Base-by-base conservation (phyloP, 2,113 vertebrate species). In the Mola mola region DNA sequence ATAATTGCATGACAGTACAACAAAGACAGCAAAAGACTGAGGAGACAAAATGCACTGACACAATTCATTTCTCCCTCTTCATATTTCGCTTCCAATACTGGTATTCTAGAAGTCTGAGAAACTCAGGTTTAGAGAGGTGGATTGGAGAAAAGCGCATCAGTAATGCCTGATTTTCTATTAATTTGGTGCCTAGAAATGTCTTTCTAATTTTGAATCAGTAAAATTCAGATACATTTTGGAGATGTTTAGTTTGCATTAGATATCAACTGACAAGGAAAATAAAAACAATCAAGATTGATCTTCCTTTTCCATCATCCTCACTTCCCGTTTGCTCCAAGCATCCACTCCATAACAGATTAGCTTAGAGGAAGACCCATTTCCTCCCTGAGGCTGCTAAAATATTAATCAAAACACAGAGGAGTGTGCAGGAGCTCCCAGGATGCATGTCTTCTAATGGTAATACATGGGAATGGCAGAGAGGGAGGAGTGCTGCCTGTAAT, bases 341-440 rank as follows among this genome's bases (percentile, higher is more conserved):
- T 94, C 90, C 87, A 88, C 87, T 93, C 93, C 91, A 91, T 94
- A 93, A 95, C 93, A 94, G 95, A 95, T 94, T 95, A 95, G 93
- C 92, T 94, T 89, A 92, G 93, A 92, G 93, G 94, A 95, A 96
- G 92, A 94, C 92, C 86, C 90, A 95, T 95, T 96, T 96, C 94
- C 94, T 95, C 94, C 94, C 91, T 12, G 77, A 84, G 87, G 94
- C 92, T 98, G 93, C 95, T 96, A 93, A 97, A 97, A 96, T 96
- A 97, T 97, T 96, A 95, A 98, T 96, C 94, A 96, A 95, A 95
- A 95, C 91, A 93, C 90, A 88, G 92, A 96, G 94, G 94, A 97
- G 94, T 90, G 91, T 89, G 92, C 92, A 78, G 88, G 92, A 89
- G 93, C 89, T 94, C 94, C 93, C 94, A 92, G 87, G 91, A 94